A percentile compares a stretch with the other conserved stretches of the same genome.
Conservation (phyloP, 1,140 invertebrate species). For the Helicoverpa armigera region DNA sequence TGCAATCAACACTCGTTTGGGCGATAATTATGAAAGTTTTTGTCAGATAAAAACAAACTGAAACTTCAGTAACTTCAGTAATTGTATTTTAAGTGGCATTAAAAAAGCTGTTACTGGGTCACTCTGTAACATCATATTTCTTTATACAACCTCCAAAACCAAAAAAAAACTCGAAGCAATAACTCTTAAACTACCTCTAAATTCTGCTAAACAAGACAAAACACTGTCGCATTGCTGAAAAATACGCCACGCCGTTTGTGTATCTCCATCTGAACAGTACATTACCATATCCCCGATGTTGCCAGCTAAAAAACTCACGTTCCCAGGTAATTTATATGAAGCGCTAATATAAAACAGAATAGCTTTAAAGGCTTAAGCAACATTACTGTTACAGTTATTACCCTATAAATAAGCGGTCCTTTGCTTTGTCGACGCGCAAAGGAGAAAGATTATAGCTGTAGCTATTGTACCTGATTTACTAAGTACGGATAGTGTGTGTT, state of each 20-base stretch:
- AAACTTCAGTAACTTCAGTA: no score
- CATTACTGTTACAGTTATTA: slow-evolving; percentile 55
- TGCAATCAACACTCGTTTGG: no score
- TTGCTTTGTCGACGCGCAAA: slow-evolving; percentile 48
- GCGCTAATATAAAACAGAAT: slow-evolving; percentile 44
- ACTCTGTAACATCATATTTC: neutral
- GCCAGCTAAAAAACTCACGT: slow-evolving; percentile 33
- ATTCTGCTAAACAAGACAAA: neutral
- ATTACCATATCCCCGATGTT: slow-evolving; percentile 14
- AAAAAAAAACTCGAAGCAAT: neutral
- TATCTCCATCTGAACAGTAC: slow-evolving; percentile 3
- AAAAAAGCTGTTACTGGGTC: no score
- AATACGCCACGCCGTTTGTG: neutral
- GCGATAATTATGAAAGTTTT: no score
- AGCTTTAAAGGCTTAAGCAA: slow-evolving; percentile 46
- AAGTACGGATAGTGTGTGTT: slow-evolving; percentile 15
- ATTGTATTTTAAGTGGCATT: no score
- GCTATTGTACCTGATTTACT: slow-evolving; percentile 34
- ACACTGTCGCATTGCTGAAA: neutral
- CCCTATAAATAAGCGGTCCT: slow-evolving; percentile 51
- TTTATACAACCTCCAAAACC: neutral
- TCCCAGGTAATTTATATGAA: slow-evolving; percentile 40
- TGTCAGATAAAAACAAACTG: no score
- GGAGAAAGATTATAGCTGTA: slow-evolving; percentile 28
- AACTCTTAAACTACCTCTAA: neutral